Percentiles rank a stretch among this genome's conserved stretches.
Evolutionary conservation across 2,888 invertebrate genomes (phyloP).

Genomic region (Cordilura impudica): DNA sequence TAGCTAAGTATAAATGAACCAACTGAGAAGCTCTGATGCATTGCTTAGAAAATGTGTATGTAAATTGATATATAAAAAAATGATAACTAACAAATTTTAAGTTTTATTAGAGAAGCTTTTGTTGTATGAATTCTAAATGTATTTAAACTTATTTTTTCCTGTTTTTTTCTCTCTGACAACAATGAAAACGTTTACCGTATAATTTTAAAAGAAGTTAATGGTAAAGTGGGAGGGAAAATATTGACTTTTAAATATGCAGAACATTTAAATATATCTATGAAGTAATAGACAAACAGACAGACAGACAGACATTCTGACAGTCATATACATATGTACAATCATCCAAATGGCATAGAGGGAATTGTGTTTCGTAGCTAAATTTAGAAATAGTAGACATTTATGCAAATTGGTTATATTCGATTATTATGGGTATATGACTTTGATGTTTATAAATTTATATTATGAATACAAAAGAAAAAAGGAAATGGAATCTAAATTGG

Average conservation of each 20-base stretch:
- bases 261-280: not conserved
- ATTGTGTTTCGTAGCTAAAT: slow-evolving; percentile 18
- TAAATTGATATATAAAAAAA: not conserved
- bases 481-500: not conserved
- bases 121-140: not conserved
- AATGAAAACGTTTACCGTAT: not conserved
- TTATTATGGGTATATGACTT: slow-evolving; percentile 20
- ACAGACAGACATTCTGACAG: not conserved
- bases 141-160: not conserved
- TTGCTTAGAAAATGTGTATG: not conserved
- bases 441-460: not conserved
- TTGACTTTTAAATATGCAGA: not conserved
- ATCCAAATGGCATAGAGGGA: not conserved
- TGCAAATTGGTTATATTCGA: slow-evolving; percentile 26
- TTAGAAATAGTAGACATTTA: slow-evolving; percentile 7
- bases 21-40: not conserved
- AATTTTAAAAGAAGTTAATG: not conserved
- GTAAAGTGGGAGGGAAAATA: no score
- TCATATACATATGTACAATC: not conserved
- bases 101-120: not conserved
- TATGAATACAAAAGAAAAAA: not conserved
- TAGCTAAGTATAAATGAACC: no score
- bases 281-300: not conserved
- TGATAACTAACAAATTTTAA: not conserved
- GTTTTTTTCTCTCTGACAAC: not conserved